Conservation (phyloP, 2,113 vertebrate genomes). For the Trochalopteron elliotii region DNA sequence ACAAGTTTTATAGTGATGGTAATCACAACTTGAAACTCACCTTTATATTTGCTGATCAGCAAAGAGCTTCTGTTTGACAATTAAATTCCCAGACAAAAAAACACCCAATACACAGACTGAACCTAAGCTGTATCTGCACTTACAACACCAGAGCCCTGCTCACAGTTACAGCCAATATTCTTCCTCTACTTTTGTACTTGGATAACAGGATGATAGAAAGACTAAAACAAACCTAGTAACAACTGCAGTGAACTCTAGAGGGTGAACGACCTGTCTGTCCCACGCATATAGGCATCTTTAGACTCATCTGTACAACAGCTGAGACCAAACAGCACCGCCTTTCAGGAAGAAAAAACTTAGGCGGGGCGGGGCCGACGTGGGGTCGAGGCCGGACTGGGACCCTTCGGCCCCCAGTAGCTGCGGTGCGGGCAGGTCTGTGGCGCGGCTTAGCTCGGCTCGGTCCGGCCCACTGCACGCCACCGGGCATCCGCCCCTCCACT, state of each 20-base stretch:
- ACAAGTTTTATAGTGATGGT: fast-evolving
- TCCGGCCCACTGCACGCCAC: background rate
- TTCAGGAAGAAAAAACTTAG: fast-evolving
- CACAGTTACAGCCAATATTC: too few species aligned
- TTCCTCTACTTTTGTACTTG: fast-evolving
- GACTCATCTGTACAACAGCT: background rate
- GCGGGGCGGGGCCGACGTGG: background rate
- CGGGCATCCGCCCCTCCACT: background rate
- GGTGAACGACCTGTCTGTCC: background rate
- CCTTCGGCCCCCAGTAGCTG: fast-evolving
- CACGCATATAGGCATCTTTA: fast-evolving
- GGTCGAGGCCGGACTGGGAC: too few species aligned
- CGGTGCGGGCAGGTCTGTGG: background rate
- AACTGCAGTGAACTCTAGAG: background rate
- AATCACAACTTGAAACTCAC: background rate
- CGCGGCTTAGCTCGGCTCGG: background rate
- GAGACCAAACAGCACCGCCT: background rate
- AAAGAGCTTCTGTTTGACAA: background rate
- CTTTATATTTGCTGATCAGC: background rate
- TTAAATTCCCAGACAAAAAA: background rate
- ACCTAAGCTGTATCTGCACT: background rate
- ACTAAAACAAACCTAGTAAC: background rate
- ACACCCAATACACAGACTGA: fast-evolving
- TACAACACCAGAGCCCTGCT: background rate
- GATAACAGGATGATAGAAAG: fast-evolving